These are phyloP conservation scores for Gallinago stenura DNA, from an alignment of 2,797 vertebrate genomes.

Conservation along the genomic window DNA sequence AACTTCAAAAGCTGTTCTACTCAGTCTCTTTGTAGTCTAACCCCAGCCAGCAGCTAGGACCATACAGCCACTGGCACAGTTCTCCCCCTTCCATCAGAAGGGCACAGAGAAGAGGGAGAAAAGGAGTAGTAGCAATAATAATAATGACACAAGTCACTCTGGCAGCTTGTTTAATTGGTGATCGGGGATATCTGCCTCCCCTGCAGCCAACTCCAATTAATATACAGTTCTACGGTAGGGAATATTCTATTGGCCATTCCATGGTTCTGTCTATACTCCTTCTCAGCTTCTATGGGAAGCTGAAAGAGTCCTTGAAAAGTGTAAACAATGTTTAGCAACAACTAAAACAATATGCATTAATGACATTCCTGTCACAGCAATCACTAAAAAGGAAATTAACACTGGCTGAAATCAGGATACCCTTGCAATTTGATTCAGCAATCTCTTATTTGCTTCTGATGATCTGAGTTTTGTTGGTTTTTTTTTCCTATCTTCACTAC, in stretches of 20 bases:
- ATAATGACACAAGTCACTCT: not conserved
- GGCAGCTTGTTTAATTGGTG: not conserved
- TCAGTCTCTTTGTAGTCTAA: not conserved
- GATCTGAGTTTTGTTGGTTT: not conserved
- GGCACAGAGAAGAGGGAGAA: not conserved
- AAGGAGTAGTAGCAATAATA: not conserved
- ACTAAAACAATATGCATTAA: not conserved
- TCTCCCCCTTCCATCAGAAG: not conserved
- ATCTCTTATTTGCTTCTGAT: constrained; percentile 24
- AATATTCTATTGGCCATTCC: not conserved
- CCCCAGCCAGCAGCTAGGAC: not conserved
- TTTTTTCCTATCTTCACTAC: constrained; percentile 47
- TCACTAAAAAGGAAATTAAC: not conserved
- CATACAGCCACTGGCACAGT: not conserved
- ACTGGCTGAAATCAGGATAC: not conserved
- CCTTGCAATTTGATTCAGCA: not conserved
- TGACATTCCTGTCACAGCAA: not conserved
- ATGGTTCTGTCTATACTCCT: not conserved
- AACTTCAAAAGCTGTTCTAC: not conserved
- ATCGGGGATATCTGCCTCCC: not conserved
- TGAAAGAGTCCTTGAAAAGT: not conserved
- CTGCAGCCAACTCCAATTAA: not conserved
- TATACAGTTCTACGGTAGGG: not conserved
- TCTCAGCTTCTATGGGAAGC: not conserved
- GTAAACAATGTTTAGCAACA: not conserved